Percentiles rank a stretch among this genome's conserved stretches.
Evolutionary conservation across 1,140 invertebrate genomes (phyloP).

Genomic region (Bombus confusus): DNA sequence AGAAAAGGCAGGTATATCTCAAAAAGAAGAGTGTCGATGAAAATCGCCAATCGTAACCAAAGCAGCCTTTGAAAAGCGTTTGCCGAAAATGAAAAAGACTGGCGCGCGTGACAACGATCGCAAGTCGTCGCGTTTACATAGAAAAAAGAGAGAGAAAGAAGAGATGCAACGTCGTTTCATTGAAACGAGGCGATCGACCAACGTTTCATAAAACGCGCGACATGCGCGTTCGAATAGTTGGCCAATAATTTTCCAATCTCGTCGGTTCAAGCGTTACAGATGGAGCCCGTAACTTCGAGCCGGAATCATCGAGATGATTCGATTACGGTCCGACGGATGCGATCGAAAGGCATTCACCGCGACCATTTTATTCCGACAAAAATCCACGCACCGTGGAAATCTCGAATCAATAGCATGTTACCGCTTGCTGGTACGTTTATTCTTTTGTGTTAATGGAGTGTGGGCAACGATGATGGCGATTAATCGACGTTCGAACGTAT

Average conservation of each 20-base stretch:
- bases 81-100: not conserved
- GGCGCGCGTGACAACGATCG: no score
- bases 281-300: not conserved
- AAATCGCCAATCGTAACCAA: no score
- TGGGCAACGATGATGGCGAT: not conserved
- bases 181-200: not conserved
- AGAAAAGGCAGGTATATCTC: no score
- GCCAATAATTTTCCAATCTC: slow-evolving; percentile 8
- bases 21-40: no score
- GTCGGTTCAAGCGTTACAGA: not conserved
- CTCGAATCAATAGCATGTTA: not conserved
- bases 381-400: not conserved
- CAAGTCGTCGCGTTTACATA: no score
- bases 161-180: not conserved
- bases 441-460: not conserved
- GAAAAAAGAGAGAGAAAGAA: no score
- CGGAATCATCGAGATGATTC: slow-evolving; percentile 15
- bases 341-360: not conserved
- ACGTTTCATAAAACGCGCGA: not conserved
- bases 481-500: not conserved
- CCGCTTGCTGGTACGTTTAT: not conserved
- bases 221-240: not conserved
- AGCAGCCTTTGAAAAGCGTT: not conserved
- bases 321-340: not conserved
- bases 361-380: not conserved